Evolutionary conservation across 2,888 invertebrate species (phyloP).

Genomic region (Lasioglossum villosulum): DNA sequence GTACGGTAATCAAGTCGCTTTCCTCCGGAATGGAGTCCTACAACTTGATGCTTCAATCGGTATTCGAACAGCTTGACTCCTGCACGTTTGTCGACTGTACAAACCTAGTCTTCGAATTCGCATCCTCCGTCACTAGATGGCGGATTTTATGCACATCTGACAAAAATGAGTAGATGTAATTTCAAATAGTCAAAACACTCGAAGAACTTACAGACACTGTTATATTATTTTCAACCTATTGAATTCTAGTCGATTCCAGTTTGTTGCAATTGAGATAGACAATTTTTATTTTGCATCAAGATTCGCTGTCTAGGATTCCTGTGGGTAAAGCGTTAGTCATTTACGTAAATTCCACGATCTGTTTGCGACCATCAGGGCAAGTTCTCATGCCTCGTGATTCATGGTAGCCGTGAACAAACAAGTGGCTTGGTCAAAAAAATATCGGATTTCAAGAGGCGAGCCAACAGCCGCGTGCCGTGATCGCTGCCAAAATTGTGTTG

Average conservation of each 20-base stretch:
- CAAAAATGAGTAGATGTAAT: no score
- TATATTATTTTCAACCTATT: no score
- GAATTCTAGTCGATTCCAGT: no score
- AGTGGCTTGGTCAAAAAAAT: constrained; percentile 48
- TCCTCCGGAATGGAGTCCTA: background rate
- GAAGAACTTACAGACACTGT: no score
- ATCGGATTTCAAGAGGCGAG: constrained; percentile 51
- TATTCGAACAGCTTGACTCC: constrained; percentile 7
- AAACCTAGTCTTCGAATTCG: background rate
- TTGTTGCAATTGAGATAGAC: no score
- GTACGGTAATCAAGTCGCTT: constrained; percentile 63
- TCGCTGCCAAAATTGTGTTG: constrained; percentile 43
- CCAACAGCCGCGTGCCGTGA: constrained; percentile 46
- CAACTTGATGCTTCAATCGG: constrained; percentile 31
- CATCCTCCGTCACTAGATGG: background rate
- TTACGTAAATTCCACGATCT: background rate
- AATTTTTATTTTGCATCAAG: no score
- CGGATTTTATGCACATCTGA: no score
- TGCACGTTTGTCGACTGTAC: background rate
- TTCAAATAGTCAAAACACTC: no score
- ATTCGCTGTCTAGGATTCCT: no score
- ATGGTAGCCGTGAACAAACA: constrained; percentile 28
- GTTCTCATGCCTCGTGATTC: constrained; percentile 37
- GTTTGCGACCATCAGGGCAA: background rate
- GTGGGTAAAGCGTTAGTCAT: no score